These are phyloP conservation scores for Pangasianodon hypophthalmus DNA, from an alignment of 2,113 vertebrate species.

Conservation along the genomic window DNA sequence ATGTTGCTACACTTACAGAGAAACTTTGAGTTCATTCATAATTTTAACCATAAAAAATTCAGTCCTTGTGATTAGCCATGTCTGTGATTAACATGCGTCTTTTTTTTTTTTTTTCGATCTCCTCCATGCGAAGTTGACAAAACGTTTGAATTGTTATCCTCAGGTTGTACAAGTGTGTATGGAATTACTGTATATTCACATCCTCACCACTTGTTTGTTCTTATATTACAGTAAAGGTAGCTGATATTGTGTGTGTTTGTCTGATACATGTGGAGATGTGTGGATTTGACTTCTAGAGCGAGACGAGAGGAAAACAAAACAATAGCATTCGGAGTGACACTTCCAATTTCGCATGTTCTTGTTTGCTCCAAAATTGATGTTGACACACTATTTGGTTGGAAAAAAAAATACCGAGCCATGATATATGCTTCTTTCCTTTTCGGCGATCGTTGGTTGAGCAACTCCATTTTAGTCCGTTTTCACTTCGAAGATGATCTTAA, in stretches of 20 bases:
- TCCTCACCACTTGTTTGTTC: neutral
- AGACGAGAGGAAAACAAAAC: slow-evolving; percentile 6
- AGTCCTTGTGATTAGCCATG: neutral
- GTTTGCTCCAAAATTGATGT: slow-evolving; percentile 16
- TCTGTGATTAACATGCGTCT: neutral
- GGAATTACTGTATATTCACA: too few relatives aligned
- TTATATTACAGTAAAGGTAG: neutral
- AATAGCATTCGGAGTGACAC: slow-evolving; percentile 18
- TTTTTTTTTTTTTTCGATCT: neutral
- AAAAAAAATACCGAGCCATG: neutral
- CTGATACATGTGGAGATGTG: neutral
- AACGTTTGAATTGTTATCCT: neutral
- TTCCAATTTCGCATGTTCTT: neutral
- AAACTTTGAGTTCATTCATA: neutral
- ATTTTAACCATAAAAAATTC: neutral
- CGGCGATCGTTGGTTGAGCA: neutral
- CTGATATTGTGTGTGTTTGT: neutral
- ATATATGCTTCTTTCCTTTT: neutral
- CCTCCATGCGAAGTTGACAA: neutral
- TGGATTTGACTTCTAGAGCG: neutral
- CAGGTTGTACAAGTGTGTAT: neutral
- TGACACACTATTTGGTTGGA: slow-evolving; percentile 25
- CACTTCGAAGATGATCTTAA: slow-evolving; percentile 34
- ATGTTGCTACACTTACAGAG: neutral
- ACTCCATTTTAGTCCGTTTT: slow-evolving; percentile 33